Percentiles rank a stretch among this genome's conserved stretches.
Evolutionary conservation across 2,888 invertebrate species (phyloP).

Genomic region (Cerastis rubricosa): DNA sequence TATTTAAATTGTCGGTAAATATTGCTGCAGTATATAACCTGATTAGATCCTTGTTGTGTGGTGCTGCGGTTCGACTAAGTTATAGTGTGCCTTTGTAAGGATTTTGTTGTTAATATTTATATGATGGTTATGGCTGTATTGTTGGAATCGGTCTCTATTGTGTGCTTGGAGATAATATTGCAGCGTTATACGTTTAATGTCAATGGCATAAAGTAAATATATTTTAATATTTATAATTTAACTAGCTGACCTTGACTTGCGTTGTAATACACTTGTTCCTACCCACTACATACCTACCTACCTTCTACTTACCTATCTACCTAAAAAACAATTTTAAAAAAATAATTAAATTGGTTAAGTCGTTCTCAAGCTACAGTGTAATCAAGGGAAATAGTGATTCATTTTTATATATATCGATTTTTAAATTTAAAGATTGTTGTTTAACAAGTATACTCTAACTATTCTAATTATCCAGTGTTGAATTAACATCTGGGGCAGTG

Average conservation of each 20-base stretch:
- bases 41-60: conserved; percentile 62
- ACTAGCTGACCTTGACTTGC: too few species aligned
- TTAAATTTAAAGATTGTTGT: too few species aligned
- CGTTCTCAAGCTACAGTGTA: too few species aligned
- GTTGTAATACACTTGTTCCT: too few species aligned
- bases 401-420: too few species aligned
- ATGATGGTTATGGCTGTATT: conserved; percentile 42
- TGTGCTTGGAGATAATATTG: conserved; percentile 11
- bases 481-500: not conserved
- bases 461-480: not conserved
- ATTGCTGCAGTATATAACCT: conserved; percentile 65
- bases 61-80: conserved; percentile 49
- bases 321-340: too few species aligned
- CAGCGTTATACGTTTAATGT: not conserved
- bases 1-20: conserved; percentile 69
- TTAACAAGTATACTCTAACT: not conserved
- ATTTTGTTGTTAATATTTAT: conserved; percentile 54
- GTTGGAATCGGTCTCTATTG: conserved; percentile 32
- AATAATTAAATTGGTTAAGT: too few species aligned
- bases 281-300: too few species aligned
- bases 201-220: not conserved
- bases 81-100: conserved; percentile 49
- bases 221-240: not conserved
- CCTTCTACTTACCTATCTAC: too few species aligned
- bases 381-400: too few species aligned